A percentile compares a stretch with the other conserved stretches of the same genome.
Conservation (phyloP, 2,888 invertebrate species). For the Eudemis profundana region DNA sequence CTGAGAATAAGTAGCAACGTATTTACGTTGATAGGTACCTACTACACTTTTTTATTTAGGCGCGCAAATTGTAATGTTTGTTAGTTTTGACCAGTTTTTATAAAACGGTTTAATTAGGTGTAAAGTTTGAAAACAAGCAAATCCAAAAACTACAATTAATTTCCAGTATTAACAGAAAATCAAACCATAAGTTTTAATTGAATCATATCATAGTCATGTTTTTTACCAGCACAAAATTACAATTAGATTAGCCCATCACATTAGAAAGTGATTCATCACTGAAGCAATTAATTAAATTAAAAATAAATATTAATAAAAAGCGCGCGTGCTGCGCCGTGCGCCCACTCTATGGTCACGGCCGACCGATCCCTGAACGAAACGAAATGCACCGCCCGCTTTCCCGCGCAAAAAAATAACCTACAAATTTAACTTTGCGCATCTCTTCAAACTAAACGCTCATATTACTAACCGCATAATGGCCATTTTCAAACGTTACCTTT, state of each 20-base stretch:
- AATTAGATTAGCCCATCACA: conserved; percentile 41
- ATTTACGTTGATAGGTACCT: too few relatives aligned
- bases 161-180: not conserved
- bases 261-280: conserved; percentile 60
- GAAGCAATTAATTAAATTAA: conserved; percentile 74
- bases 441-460: not conserved
- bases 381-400: conserved; percentile 61
- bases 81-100: too few relatives aligned
- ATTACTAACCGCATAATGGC: conserved; percentile 50
- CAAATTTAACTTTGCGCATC: conserved; percentile 29
- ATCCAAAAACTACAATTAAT: too few relatives aligned
- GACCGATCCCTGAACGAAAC: conserved; percentile 63
- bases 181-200: not conserved
- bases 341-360: conserved; percentile 69
- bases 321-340: conserved; percentile 73
- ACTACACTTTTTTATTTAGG: too few relatives aligned
- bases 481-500: conserved; percentile 43
- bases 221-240: conserved; percentile 32
- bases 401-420: conserved; percentile 62
- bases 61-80: too few relatives aligned
- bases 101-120: too few relatives aligned
- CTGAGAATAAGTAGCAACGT: too few relatives aligned
- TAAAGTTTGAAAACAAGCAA: too few relatives aligned
- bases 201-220: conserved; percentile 3
- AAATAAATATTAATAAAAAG: conserved; percentile 70